A percentile compares a stretch with the other conserved stretches of the same genome.
Evolutionary conservation across 2,113 vertebrate species (phyloP).

Genomic region (Urocynchramus pylzowi): DNA sequence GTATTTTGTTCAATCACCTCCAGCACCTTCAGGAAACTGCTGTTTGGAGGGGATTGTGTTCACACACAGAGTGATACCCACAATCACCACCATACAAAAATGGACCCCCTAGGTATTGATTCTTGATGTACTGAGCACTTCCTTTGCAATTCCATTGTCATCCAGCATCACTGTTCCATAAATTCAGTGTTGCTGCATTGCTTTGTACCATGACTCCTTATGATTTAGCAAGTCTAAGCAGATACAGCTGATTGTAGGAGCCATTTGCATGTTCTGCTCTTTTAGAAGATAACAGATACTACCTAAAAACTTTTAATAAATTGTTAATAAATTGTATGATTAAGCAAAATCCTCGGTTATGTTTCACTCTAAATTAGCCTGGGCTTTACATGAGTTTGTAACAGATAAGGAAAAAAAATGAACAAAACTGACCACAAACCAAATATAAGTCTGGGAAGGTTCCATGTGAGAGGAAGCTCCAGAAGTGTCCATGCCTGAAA

Average conservation of each 20-base stretch:
- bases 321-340: not conserved
- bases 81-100: not conserved
- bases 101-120: not conserved
- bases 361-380: not conserved
- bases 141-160: constrained; percentile 31
- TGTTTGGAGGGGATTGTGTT: not conserved
- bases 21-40: not conserved
- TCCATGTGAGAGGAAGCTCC: not conserved
- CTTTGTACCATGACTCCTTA: not conserved
- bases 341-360: not conserved
- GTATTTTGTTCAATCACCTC: not conserved
- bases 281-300: not conserved
- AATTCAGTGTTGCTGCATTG: not conserved
- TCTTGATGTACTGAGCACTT: constrained; percentile 27
- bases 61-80: not conserved
- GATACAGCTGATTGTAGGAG: not conserved
- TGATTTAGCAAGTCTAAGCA: not conserved
- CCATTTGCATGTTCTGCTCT: not conserved
- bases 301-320: not conserved
- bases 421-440: not conserved
- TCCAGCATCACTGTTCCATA: not conserved
- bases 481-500: not conserved
- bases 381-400: not conserved
- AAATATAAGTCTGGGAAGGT: not conserved
- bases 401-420: not conserved